Evolutionary conservation across 2,113 vertebrate genomes (phyloP), one percentile per base, ranked within the genome.

Genomic region (Arenaria interpres): DNA sequence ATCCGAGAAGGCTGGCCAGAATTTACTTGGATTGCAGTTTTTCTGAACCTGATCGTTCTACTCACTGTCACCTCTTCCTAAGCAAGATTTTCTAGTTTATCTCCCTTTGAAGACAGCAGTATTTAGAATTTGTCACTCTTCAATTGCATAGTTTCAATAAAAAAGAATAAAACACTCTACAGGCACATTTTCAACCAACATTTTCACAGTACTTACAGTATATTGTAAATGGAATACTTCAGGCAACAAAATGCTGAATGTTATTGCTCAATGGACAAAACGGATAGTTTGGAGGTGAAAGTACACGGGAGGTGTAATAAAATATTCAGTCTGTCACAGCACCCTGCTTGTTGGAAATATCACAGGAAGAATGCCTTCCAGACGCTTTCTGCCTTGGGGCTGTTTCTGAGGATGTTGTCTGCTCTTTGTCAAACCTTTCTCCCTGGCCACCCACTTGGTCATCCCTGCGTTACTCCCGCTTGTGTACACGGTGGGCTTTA

Each of bases 311-410:
- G 32, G 28, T n/a, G 41, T 63, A 86, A 95, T 96, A 96, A 96
- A 96, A 96, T 94, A 95, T 96, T 95, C 85, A 90, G 82, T 46
- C 83, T 73, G 74, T 93, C 80, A 27, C 91, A 94, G 85, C 79
- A 39, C 64, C 68, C 56, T 14, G 72, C 57, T 62, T 87, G 84
- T 72, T 68, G 27, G 87, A 79, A 85, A 68, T 73, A 83, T 30
- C 84, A 17, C 45, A 59, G 68, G 62, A 37, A 82, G 94, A 95
- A 89, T 43, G 54, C 54, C 64, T 69, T 73, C 63, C 75, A 12
- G 67, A 30, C 2, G 6, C 83, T 86, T 85, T 67, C 53, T 19
- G 57, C 86, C 89, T 66, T 27, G 75, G 53, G 72, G 50, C 33
- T 78, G 80, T 28, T 79, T 69, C 67, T 48, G 60, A 51, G 39